Evolutionary conservation across 2,113 vertebrate genomes (phyloP).

Genomic region (Pyrgilauda ruficollis): DNA sequence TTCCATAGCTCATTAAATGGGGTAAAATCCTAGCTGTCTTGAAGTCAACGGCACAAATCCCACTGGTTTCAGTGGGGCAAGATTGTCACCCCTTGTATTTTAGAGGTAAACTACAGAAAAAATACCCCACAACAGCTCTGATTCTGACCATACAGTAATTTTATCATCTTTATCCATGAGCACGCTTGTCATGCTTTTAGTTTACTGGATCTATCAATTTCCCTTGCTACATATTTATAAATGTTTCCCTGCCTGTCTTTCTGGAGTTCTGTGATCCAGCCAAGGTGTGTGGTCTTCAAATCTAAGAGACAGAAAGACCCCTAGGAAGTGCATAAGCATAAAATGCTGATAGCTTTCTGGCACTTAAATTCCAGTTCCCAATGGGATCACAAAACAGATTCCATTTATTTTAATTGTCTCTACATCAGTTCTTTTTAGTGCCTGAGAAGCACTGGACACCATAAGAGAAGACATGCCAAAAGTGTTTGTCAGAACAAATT

Average conservation of each 20-base stretch:
- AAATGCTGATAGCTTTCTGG: background rate
- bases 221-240: background rate
- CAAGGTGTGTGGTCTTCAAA: background rate
- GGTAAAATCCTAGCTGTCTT: background rate
- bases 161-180: background rate
- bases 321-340: background rate
- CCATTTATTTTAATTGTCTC: constrained; percentile 12
- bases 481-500: background rate
- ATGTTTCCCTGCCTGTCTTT: background rate
- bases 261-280: background rate
- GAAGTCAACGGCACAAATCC: background rate
- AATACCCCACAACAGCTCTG: background rate
- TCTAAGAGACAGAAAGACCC: background rate
- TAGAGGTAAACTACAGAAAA: background rate
- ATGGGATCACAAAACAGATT: background rate
- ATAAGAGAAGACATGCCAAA: background rate
- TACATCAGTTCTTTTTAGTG: background rate
- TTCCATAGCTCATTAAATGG: background rate
- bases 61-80: background rate
- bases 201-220: background rate
- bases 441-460: background rate
- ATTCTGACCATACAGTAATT: background rate
- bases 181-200: background rate
- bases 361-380: background rate
- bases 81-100: background rate